Evolutionary conservation across 92 coral and sea anemone genomes (phyloP).

Genomic region (Epizoanthus rinbou): DNA sequence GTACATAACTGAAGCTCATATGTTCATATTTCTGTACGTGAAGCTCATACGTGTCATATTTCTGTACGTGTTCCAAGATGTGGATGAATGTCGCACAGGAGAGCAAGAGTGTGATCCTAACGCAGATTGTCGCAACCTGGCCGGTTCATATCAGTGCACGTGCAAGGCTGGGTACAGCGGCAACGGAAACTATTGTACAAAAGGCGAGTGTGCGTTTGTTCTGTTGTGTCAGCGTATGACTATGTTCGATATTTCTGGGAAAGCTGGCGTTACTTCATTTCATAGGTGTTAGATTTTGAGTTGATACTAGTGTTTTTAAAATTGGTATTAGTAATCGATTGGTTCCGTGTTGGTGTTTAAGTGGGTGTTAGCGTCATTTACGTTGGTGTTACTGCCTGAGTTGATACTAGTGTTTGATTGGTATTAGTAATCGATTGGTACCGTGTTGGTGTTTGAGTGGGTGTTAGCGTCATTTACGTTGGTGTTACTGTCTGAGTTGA

Average conservation of each 20-base stretch:
- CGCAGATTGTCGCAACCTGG: constrained; percentile 72
- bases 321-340: too few species aligned
- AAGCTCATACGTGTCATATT: background rate
- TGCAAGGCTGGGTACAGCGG: constrained; percentile 80
- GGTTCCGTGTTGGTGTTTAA: too few species aligned
- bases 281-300: background rate
- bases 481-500: too few species aligned
- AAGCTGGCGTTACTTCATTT: background rate
- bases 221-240: background rate
- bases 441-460: too few species aligned
- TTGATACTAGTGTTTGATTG: too few species aligned
- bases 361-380: too few species aligned
- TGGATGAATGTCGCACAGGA: constrained; percentile 60
- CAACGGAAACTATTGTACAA: constrained; percentile 62
- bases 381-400: too few species aligned
- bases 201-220: constrained; percentile 22
- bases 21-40: too few species aligned
- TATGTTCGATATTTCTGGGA: background rate
- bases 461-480: too few species aligned
- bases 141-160: constrained; percentile 63
- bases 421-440: too few species aligned
- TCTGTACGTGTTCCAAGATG: constrained; percentile 43
- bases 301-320: too few species aligned
- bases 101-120: constrained; percentile 58
- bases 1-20: too few species aligned